Base-by-base conservation (phyloP, 2,113 vertebrate species). In the Rousettus leschenaultii region DNA sequence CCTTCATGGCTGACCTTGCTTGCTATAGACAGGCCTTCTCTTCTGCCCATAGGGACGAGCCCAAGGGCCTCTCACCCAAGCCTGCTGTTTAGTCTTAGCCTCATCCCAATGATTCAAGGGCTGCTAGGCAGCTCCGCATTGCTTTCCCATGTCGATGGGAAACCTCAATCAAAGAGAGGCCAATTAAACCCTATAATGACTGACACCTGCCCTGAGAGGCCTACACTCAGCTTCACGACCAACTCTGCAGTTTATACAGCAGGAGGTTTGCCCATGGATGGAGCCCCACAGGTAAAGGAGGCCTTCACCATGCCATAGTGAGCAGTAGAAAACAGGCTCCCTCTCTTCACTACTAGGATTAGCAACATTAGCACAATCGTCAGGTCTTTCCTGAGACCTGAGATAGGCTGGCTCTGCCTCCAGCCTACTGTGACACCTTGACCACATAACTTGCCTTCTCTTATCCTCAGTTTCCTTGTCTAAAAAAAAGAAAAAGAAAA, bases 191-290 rank as follows among this genome's bases (percentile, higher is more conserved):
- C 1, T 15, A 0, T 2, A 18, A 19, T 22, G 55, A 33, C 55
- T 15, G 26, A 66, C 35, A 2, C 48, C 51, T 55, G 35, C 84
- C 35, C 28, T 3, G 4, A 18, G 53, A 71, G n/a, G 26, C 65
- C 43, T 22, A 16, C 68, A 10, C 7, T 33, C 59, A 28, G 66
- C 71, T 53, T 77, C 68, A 48, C 2, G 3, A 7, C 30, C 73
- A 35, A 0, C 61, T 59, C 30, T 75, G 70, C 40, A 5, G 8
- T 16, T 78, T 19, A 33, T 19, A 65, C 24, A 26, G 53, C 2
- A 10, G 26, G 24, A 38, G 28, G 28, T 53, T 3, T 57, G 11
- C 55, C 24, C 11, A 0, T 1, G 7, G 28, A 2, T 2, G 2
- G 40, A 21, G 28, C 38, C 0, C 38, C 7, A 3, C 15, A 8